A percentile compares a stretch with the other conserved stretches of the same genome.
These are phyloP conservation scores for Trichechus manatus DNA, from an alignment of 2,113 vertebrate genomes.

Conservation along the genomic window DNA sequence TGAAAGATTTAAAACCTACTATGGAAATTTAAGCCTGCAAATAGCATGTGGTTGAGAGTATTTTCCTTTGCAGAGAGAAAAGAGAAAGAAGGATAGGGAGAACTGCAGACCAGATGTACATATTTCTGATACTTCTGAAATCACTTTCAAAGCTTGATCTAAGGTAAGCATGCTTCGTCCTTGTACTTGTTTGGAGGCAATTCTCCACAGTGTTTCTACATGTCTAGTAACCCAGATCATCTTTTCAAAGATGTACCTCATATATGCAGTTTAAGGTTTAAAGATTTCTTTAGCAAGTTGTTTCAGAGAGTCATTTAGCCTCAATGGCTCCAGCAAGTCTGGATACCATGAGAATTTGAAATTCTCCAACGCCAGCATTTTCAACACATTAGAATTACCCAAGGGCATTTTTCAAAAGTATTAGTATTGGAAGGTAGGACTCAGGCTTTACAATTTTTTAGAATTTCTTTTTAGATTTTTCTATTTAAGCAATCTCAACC, in stretches of 20 bases:
- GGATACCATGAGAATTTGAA: no score
- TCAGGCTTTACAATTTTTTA: not conserved
- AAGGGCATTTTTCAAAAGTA: not conserved
- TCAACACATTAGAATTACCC: not conserved
- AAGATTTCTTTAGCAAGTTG: no score
- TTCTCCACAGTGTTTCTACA: slow-evolving; percentile 8
- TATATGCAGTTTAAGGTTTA: no score
- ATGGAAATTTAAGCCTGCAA: slow-evolving; percentile 8
- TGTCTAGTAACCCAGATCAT: not conserved
- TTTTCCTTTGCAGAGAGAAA: slow-evolving; percentile 35
- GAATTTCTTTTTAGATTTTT: not conserved
- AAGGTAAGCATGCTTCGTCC: slow-evolving; percentile 14
- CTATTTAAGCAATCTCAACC: not conserved
- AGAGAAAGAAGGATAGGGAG: not conserved
- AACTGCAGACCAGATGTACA: not conserved
- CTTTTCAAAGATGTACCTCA: slow-evolving; percentile 45
- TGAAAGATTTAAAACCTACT: slow-evolving; percentile 54
- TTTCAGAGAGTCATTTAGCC: not conserved
- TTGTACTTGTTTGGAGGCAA: slow-evolving; percentile 6
- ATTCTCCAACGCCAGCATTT: not conserved
- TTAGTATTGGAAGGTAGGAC: not conserved
- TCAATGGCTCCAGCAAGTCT: not conserved
- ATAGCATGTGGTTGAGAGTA: slow-evolving; percentile 35
- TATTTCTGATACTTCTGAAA: slow-evolving; percentile 40
- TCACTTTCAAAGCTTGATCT: slow-evolving; percentile 15